Evolutionary conservation across 2,797 vertebrate genomes (phyloP).

Genomic region (Myripristis murdjan): DNA sequence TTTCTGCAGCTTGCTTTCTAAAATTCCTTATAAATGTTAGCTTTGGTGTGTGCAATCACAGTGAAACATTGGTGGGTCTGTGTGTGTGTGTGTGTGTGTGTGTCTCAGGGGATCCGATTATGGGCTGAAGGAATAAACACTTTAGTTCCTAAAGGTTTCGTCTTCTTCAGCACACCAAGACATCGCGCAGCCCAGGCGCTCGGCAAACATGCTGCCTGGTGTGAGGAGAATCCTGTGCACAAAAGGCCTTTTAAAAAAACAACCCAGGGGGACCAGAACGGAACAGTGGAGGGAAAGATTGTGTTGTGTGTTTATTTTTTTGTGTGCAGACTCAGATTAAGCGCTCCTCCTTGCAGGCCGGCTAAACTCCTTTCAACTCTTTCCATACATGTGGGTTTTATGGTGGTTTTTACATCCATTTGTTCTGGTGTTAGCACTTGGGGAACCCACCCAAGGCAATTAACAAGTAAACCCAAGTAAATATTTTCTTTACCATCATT

Average conservation of each 20-base stretch:
- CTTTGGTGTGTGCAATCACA: conserved; percentile 14
- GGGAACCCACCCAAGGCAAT: background rate
- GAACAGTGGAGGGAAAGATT: background rate
- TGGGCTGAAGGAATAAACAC: too few relatives aligned
- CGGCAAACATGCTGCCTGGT: conserved; percentile 1
- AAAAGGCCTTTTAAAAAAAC: background rate
- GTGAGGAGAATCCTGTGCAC: background rate
- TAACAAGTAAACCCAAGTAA: background rate
- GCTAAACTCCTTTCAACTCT: too few relatives aligned
- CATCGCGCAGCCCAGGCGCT: background rate
- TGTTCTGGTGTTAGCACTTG: background rate
- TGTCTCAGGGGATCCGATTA: conserved; percentile 15
- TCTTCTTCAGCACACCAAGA: background rate
- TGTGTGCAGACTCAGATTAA: too few relatives aligned
- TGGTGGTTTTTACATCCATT: background rate
- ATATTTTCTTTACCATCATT: too few relatives aligned
- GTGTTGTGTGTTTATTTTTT: background rate
- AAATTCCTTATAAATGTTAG: conserved; percentile 17
- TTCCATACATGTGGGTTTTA: background rate
- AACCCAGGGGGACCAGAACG: background rate
- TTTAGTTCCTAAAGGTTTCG: background rate
- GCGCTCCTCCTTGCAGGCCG: too few relatives aligned
- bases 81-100: conserved; percentile 5
- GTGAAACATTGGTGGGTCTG: background rate
- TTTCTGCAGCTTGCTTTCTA: conserved; percentile 9